Conservation (phyloP, 2,888 invertebrate species). For the Homarus gammarus region DNA sequence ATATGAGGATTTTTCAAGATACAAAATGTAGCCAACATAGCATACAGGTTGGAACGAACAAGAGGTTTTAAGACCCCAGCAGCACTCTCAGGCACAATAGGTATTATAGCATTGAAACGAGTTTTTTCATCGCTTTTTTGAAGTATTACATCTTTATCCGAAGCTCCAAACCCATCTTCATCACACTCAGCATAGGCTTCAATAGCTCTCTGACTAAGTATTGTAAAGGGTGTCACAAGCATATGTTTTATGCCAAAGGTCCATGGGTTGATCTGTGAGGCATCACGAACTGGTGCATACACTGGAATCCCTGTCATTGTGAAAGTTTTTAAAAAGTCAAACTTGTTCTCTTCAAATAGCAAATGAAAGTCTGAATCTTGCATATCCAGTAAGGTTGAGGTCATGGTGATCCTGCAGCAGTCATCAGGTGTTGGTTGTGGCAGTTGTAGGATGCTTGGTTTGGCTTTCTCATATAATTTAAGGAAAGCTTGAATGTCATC, state of each 20-base stretch:
- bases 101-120: slow-evolving; percentile 64
- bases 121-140: slow-evolving; percentile 37
- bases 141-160: slow-evolving; percentile 53
- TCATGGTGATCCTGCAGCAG: slow-evolving; percentile 65
- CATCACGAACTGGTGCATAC: slow-evolving; percentile 65
- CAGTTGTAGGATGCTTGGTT: slow-evolving; percentile 29
- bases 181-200: slow-evolving; percentile 23
- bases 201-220: slow-evolving; percentile 58
- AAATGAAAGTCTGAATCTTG: slow-evolving; percentile 62
- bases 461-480: slow-evolving; percentile 6
- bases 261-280: slow-evolving; percentile 70
- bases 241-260: slow-evolving; percentile 56
- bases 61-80: slow-evolving; percentile 38
- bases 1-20: slow-evolving; percentile 70
- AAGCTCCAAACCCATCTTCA: background rate
- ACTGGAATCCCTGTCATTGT: slow-evolving; percentile 74
- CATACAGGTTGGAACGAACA: slow-evolving; percentile 58
- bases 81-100: slow-evolving; percentile 50
- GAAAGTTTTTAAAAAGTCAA: slow-evolving; percentile 61
- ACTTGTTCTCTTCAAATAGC: slow-evolving; percentile 62
- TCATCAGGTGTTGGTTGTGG: slow-evolving; percentile 66
- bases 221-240: slow-evolving; percentile 61
- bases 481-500: slow-evolving; percentile 40
- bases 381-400: slow-evolving; percentile 67
- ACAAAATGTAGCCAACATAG: slow-evolving; percentile 60